phyloP scores from a whole-genome alignment of 2,797 vertebrate genomes.

The Poeciliopsis paucimaculata region DNA sequence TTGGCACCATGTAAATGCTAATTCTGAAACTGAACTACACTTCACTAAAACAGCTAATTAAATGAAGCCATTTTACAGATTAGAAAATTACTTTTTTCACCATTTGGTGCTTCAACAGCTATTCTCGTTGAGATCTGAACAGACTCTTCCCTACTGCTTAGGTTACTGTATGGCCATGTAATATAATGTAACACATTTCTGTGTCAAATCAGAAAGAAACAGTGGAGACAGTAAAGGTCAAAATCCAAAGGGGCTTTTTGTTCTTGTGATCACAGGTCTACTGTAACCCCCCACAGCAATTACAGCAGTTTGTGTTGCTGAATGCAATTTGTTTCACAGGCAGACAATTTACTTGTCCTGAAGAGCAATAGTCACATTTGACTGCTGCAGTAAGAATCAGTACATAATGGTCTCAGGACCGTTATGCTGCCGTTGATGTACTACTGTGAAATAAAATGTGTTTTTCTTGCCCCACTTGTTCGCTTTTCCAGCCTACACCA shows the following conservation, averaged over 20 bases:
- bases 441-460: neutral
- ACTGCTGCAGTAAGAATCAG: neutral
- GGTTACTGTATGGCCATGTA: neutral
- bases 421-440: neutral
- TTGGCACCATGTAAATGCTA: neutral
- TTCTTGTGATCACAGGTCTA: neutral
- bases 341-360: neutral
- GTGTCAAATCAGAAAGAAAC: neutral
- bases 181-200: neutral
- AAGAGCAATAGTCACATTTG: slow-evolving; percentile 2
- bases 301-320: neutral
- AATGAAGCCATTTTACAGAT: neutral
- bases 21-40: neutral
- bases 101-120: neutral
- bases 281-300: neutral
- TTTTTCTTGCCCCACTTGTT: neutral
- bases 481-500: neutral
- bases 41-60: neutral
- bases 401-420: neutral
- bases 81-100: neutral
- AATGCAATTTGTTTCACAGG: neutral
- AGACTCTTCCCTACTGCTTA: neutral
- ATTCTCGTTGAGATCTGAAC: neutral
- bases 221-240: neutral
- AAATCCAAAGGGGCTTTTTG: neutral